phyloP scores from a whole-genome alignment of 2,797 vertebrate genomes.

The Oryzias sinensis region DNA sequence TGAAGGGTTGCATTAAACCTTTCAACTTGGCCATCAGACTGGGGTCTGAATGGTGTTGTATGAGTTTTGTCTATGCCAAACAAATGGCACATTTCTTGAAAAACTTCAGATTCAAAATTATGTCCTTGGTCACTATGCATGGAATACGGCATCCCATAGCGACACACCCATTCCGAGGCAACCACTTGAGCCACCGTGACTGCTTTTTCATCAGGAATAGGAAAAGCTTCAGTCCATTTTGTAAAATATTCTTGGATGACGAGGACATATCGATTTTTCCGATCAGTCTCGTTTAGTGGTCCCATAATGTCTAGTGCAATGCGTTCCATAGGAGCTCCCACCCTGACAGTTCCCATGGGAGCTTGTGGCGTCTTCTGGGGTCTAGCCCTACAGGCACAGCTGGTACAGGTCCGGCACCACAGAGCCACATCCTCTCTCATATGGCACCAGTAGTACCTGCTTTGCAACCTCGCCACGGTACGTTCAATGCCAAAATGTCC shows the following conservation, averaged over 20 bases:
- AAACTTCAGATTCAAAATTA: conserved; percentile 19
- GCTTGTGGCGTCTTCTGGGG: too few species aligned
- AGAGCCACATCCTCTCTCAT: too few species aligned
- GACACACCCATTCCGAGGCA: conserved; percentile 18
- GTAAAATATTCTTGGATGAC: conserved; percentile 4
- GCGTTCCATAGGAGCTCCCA: conserved; percentile 10
- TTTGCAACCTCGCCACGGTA: conserved; percentile 7
- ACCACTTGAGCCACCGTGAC: conserved; percentile 20
- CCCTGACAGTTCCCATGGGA: too few species aligned
- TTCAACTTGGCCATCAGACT: neutral
- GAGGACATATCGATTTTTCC: neutral
- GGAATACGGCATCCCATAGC: conserved; percentile 1
- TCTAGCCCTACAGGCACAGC: too few species aligned
- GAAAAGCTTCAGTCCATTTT: neutral
- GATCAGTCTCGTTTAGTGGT: neutral
- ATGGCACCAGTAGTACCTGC: conserved; percentile 30
- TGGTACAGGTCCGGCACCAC: too few species aligned
- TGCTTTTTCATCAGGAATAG: conserved; percentile 3
- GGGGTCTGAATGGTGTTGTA: neutral
- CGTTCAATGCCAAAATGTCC: too few species aligned
- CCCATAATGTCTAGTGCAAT: conserved; percentile 7
- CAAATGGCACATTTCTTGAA: neutral
- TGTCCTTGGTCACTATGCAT: conserved; percentile 29
- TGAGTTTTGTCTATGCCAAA: neutral
- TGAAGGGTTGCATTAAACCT: neutral